A percentile compares a stretch with the other conserved stretches of the same genome.
Evolutionary conservation across 2,888 invertebrate genomes (phyloP).

Genomic region (Eurytoma adleriae): DNA sequence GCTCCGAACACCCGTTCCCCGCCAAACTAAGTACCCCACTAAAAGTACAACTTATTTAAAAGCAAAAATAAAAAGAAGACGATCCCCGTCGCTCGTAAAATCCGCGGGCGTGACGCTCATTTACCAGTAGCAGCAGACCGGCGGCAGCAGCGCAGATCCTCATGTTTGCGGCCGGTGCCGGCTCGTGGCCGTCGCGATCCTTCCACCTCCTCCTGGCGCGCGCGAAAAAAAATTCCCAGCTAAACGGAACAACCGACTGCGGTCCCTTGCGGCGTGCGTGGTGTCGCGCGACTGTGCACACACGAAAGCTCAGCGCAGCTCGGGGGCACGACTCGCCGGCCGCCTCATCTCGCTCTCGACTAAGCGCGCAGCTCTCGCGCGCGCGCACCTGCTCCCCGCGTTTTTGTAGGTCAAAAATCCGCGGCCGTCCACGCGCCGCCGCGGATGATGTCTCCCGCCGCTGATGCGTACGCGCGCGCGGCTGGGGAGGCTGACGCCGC

Average conservation of each 20-base stretch:
- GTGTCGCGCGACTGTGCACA: background rate
- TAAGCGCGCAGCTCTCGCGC: constrained; percentile 16
- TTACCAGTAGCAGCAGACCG: constrained; percentile 51
- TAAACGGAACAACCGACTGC: background rate
- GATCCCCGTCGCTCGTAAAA: background rate
- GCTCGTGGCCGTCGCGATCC: background rate
- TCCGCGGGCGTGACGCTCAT: constrained; percentile 1
- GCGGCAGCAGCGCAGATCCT: constrained; percentile 28
- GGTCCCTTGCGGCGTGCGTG: background rate
- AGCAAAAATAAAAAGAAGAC: background rate
- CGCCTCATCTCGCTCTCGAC: constrained; percentile 17
- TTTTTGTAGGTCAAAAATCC: constrained; percentile 58
- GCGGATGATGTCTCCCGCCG: background rate
- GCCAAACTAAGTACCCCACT: too few species aligned
- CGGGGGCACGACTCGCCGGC: constrained; percentile 17
- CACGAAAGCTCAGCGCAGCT: constrained; percentile 10
- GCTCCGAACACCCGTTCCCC: background rate
- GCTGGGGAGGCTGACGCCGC: background rate
- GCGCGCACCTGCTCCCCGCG: background rate
- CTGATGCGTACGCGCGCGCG: background rate
- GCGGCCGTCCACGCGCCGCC: constrained; percentile 30
- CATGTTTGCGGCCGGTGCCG: constrained; percentile 26
- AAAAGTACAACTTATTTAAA: background rate
- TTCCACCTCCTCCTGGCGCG: background rate
- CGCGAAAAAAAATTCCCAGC: background rate